Conservation (phyloP, 2,797 vertebrate genomes). For the Tenualosa thibaudeaui region DNA sequence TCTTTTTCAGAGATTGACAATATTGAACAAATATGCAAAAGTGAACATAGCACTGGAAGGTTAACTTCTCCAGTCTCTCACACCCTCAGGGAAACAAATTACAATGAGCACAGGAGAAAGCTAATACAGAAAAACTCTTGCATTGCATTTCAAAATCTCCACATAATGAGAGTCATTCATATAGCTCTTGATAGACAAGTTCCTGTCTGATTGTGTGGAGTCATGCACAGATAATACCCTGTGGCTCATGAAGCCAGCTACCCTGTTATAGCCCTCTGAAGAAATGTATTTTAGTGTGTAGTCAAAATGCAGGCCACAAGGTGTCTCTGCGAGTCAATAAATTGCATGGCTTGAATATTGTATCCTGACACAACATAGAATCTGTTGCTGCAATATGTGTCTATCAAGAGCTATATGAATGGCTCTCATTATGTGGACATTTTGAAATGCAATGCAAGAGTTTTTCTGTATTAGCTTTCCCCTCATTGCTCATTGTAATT, state of each 20-base stretch:
- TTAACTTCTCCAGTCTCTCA: background rate
- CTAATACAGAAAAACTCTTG: background rate
- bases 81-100: background rate
- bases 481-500: background rate
- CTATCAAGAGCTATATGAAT: background rate
- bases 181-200: background rate
- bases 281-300: slow-evolving; percentile 26
- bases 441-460: background rate
- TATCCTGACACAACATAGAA: background rate
- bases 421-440: background rate
- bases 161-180: background rate
- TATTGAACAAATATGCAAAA: background rate
- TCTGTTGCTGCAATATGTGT: background rate
- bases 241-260: too few relatives aligned
- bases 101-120: background rate
- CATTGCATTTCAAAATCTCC: background rate
- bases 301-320: slow-evolving; percentile 62
- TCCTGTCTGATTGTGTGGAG: background rate
- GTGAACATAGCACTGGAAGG: background rate
- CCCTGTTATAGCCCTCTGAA: background rate
- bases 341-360: slow-evolving; percentile 35
- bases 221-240: too few relatives aligned
- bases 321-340: slow-evolving; percentile 64
- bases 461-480: background rate
- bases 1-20: background rate